Evolutionary conservation across 1,140 invertebrate genomes (phyloP).

Genomic region (Nephotettix cincticeps): DNA sequence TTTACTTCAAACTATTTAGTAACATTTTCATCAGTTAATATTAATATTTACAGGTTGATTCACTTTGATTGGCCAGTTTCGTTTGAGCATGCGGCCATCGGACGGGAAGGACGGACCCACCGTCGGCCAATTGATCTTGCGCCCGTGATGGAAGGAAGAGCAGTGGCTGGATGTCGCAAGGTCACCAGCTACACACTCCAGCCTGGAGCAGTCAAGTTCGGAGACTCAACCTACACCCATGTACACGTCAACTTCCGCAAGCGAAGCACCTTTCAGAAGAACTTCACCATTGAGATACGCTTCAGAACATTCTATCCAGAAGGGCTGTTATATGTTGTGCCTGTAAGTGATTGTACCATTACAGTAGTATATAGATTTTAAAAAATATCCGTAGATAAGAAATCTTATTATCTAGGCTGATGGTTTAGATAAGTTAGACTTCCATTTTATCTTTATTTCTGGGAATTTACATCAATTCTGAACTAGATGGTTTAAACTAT

Average conservation of each 20-base stretch:
- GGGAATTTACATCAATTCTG: too few relatives aligned
- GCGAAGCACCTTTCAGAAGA: slow-evolving; percentile 63
- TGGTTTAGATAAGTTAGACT: too few relatives aligned
- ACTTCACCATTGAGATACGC: slow-evolving; percentile 75
- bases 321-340: slow-evolving; percentile 75
- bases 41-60: slow-evolving; percentile 55
- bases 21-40: too few relatives aligned
- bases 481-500: too few relatives aligned
- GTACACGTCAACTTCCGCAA: slow-evolving; percentile 64
- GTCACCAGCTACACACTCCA: slow-evolving; percentile 73
- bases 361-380: slow-evolving; percentile 9
- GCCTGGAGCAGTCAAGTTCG: slow-evolving; percentile 81
- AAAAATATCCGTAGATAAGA: too few relatives aligned
- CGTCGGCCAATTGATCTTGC: not conserved
- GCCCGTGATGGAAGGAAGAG: slow-evolving; percentile 6
- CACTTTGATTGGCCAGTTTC: slow-evolving; percentile 62
- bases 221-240: slow-evolving; percentile 75
- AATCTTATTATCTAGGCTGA: too few relatives aligned
- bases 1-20: too few relatives aligned
- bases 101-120: slow-evolving; percentile 56
- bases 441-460: too few relatives aligned
- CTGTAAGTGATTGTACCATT: slow-evolving; percentile 52
- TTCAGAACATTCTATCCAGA: slow-evolving; percentile 85
- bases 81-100: slow-evolving; percentile 71
- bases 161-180: slow-evolving; percentile 51